phyloP scores from a whole-genome alignment of 2,797 vertebrate species.

The Acanthurus lineatus region DNA sequence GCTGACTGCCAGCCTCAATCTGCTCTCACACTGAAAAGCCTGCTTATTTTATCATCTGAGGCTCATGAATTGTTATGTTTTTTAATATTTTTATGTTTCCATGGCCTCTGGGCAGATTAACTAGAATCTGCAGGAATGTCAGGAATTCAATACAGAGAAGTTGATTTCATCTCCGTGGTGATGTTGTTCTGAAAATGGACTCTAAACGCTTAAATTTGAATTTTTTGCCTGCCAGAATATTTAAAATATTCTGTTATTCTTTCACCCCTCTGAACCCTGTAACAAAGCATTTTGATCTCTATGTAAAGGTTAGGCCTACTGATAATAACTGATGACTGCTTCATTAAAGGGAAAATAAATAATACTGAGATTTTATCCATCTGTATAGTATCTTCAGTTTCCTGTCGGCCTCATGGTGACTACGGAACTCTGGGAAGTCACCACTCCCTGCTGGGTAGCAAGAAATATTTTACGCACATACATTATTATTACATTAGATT shows the following conservation, averaged over 20 bases:
- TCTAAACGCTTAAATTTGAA: constrained; percentile 22
- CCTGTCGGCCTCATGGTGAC: background rate
- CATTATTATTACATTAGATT: background rate
- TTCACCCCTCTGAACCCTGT: background rate
- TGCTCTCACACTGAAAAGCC: constrained; percentile 12
- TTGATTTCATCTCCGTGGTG: constrained; percentile 4
- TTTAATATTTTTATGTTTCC: constrained; percentile 18
- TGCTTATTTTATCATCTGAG: constrained; percentile 13
- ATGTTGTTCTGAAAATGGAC: constrained; percentile 1
- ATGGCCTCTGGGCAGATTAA: constrained; percentile 23
- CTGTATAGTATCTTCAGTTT: background rate
- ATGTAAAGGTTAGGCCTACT: background rate
- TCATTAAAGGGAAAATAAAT: background rate
- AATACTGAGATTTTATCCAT: background rate
- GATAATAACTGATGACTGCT: background rate
- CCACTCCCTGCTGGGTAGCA: background rate
- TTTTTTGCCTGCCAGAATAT: background rate
- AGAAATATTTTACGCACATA: background rate
- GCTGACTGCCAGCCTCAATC: constrained; percentile 8
- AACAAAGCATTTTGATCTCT: background rate
- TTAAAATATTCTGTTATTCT: background rate
- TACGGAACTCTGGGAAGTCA: background rate
- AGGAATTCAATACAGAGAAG: constrained; percentile 23
- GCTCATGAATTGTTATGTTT: background rate
- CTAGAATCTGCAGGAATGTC: constrained; percentile 5